These are phyloP conservation scores for Bovichtus diacanthus DNA, from an alignment of 2,797 vertebrate genomes.

Conservation along the genomic window DNA sequence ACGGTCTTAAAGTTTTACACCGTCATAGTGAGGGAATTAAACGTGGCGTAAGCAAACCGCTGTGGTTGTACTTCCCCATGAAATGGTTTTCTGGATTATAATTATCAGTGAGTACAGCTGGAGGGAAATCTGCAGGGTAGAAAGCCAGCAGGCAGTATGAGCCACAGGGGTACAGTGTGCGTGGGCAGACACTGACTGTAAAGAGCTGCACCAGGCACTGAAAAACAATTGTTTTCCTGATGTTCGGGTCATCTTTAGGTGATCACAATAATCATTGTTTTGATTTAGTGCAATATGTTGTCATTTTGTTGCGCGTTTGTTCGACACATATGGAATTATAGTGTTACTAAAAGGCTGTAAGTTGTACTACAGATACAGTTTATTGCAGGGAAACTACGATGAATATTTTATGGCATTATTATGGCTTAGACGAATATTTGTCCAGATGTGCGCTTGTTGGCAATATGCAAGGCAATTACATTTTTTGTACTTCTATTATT, in stretches of 20 bases:
- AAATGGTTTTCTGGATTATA: conserved; percentile 57
- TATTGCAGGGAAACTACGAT: neutral
- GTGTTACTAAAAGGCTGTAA: neutral
- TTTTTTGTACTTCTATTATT: neutral
- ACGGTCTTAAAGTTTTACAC: conserved; percentile 32
- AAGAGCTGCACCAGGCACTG: conserved; percentile 39
- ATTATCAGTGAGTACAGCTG: conserved; percentile 50
- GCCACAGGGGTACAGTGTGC: conserved; percentile 34
- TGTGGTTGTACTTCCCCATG: conserved; percentile 38
- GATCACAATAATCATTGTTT: conserved; percentile 29
- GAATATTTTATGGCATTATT: neutral
- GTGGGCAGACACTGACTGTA: conserved; percentile 50
- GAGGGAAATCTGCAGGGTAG: conserved; percentile 41
- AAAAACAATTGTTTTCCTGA: conserved; percentile 47
- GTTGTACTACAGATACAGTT: neutral
- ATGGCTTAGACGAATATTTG: neutral
- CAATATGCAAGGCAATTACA: neutral
- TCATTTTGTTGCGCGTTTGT: conserved; percentile 2
- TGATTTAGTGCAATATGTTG: conserved; percentile 12
- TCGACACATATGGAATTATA: neutral
- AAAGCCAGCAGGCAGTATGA: conserved; percentile 38
- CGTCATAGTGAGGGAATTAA: conserved; percentile 49
- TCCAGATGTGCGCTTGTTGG: neutral
- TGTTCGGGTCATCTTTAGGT: conserved; percentile 24
- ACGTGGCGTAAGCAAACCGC: conserved; percentile 40